Conservation (phyloP, 2,888 invertebrate species). For the Phortica okadai region DNA sequence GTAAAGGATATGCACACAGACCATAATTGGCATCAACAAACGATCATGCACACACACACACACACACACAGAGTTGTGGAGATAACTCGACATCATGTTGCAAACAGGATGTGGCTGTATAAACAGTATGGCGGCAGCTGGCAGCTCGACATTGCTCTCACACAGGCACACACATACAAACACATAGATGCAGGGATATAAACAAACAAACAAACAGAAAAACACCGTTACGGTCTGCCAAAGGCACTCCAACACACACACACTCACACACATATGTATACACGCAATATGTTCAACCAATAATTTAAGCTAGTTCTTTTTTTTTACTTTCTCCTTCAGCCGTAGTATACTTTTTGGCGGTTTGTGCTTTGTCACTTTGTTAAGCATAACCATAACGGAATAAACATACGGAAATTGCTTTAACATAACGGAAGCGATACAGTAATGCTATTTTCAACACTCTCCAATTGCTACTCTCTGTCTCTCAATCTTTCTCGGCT, state of each 20-base stretch:
- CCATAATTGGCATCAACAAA: no score
- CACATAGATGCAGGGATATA: background rate
- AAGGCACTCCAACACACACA: background rate
- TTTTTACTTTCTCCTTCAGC: no score
- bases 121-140: background rate
- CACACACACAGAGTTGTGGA: background rate
- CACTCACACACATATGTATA: background rate
- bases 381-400: background rate
- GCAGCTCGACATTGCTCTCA: background rate
- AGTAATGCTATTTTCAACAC: no score
- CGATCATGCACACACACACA: background rate
- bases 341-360: no score
- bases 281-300: background rate
- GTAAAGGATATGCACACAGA: no score
- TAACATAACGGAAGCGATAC: conserved; percentile 9
- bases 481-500: no score
- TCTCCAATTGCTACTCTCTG: no score
- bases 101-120: background rate
- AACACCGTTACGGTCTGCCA: background rate
- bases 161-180: conserved; percentile 9
- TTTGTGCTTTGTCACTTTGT: no score
- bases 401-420: conserved; percentile 15
- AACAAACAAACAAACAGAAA: background rate
- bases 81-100: background rate
- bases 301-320: no score